Conservation (phyloP, 2,888 invertebrate species). For the Eucriotettix oculatus region DNA sequence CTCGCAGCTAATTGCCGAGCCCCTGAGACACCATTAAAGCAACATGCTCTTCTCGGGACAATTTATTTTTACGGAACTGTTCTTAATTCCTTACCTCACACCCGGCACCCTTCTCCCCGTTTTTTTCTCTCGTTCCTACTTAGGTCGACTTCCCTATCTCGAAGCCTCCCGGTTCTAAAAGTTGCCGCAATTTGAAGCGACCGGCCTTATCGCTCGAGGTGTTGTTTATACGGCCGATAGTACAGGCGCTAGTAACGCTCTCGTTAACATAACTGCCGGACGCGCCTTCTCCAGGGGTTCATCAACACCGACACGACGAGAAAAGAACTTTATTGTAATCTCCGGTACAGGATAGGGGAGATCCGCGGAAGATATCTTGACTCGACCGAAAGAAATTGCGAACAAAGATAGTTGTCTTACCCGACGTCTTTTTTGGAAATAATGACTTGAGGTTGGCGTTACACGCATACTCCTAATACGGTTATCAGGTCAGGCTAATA, state of each 20-base stretch:
- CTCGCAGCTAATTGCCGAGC: constrained; percentile 24
- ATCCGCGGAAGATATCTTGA: too few species aligned
- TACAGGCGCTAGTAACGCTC: neutral
- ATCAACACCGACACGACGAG: neutral
- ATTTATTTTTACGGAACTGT: constrained; percentile 20
- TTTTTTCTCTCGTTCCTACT: neutral
- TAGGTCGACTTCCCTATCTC: neutral
- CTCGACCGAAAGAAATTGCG: too few species aligned
- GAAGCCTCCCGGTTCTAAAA: neutral
- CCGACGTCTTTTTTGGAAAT: neutral
- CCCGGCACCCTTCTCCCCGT: neutral
- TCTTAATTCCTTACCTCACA: constrained; percentile 12
- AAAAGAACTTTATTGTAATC: neutral
- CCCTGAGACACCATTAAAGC: constrained; percentile 20
- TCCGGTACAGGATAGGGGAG: neutral
- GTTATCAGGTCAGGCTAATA: too few species aligned
- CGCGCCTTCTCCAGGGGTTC: neutral
- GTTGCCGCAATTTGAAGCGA: neutral
- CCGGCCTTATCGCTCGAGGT: neutral
- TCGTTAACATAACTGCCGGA: neutral
- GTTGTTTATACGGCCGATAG: neutral
- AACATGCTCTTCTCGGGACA: constrained; percentile 13
- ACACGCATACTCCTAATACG: too few species aligned
- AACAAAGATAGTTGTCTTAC: too few species aligned
- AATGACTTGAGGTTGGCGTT: too few species aligned